Evolutionary conservation across 1,140 invertebrate species (phyloP), one percentile per base, ranked within the genome.

Genomic region (Magallana ariakensis): DNA sequence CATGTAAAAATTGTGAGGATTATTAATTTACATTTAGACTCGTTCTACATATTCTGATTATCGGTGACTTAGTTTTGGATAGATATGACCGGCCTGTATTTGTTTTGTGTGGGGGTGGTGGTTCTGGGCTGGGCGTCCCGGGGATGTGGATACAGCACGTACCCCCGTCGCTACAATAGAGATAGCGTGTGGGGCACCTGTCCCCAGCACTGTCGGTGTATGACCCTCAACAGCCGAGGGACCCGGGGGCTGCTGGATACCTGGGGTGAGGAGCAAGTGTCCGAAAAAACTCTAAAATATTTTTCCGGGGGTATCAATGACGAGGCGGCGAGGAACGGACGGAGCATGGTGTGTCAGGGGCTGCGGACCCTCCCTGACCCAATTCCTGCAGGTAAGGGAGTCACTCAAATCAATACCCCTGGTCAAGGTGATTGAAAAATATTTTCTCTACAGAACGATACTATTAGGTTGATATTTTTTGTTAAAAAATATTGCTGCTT

Each of bases 261-360:
- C 13, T 86, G 86, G 82, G 82, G 82, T 46, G 55, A 55, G 10
- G 81, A 80, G n/a, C 55, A 75, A 13, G 62, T 82, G 15, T 81
- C 56, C n/a, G 85, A 57, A 7, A 60, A 80, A 22, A 60, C 55
- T 8, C 16, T 58, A 13, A 75, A 82, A 22, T 58, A 62, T 84
- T 62, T 62, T 33, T 84, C 83, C 33, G 11, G 57, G 3, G 58
- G 83, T 13, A 55, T 56, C 15, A 82, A 56, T 9, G 81, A 87
- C n/a, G 86, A 83, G 11, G 53, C 86, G 9, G 82, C 62, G 8
- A 46, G 60, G 10, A 53, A 70, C 26, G 82, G 86, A 19, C 81
- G 86, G 13, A 87, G 86, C 22, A 87, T 87, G 86, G 86, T 87
- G 16, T 87, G 86, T 33, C 86, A 87, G 81, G 86, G 86, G 13